A percentile compares a stretch with the other conserved stretches of the same genome.
These are phyloP conservation scores for Paramacrobiotus metropolitanus DNA, from an alignment of 1,140 invertebrate species.

Conservation along the genomic window DNA sequence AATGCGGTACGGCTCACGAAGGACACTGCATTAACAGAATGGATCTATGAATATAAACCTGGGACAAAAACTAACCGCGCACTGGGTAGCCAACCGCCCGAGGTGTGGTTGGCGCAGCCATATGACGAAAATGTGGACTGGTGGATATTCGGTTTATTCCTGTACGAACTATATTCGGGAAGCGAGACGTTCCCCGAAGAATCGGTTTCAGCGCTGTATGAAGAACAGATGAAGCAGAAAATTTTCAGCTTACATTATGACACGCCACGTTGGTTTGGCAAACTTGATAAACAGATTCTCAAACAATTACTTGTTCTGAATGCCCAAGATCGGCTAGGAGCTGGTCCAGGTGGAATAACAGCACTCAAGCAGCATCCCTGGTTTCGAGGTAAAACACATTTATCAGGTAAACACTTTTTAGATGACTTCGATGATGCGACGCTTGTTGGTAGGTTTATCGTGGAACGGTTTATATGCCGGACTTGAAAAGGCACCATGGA, in stretches of 20 bases:
- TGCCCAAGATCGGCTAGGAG: background rate
- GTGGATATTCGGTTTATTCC: background rate
- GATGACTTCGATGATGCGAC: background rate
- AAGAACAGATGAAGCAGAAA: background rate
- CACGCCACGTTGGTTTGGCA: background rate
- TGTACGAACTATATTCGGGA: background rate
- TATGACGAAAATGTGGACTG: background rate
- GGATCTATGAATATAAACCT: background rate
- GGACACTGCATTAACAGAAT: background rate
- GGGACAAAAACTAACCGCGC: background rate
- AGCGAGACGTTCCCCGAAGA: background rate
- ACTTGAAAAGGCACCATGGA: background rate
- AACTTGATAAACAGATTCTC: background rate
- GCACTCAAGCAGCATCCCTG: background rate
- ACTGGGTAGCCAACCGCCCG: background rate
- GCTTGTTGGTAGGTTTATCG: background rate
- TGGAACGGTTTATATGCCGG: background rate
- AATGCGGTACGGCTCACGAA: background rate
- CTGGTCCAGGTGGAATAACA: background rate
- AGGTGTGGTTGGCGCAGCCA: background rate
- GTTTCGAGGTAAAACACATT: background rate
- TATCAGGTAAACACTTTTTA: background rate
- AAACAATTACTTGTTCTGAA: background rate
- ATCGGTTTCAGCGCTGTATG: background rate
- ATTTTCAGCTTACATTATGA: background rate